A percentile compares a stretch with the other conserved stretches of the same genome.
Evolutionary conservation across 1,140 invertebrate genomes (phyloP).

Genomic region (Heliconius nattereri): DNA sequence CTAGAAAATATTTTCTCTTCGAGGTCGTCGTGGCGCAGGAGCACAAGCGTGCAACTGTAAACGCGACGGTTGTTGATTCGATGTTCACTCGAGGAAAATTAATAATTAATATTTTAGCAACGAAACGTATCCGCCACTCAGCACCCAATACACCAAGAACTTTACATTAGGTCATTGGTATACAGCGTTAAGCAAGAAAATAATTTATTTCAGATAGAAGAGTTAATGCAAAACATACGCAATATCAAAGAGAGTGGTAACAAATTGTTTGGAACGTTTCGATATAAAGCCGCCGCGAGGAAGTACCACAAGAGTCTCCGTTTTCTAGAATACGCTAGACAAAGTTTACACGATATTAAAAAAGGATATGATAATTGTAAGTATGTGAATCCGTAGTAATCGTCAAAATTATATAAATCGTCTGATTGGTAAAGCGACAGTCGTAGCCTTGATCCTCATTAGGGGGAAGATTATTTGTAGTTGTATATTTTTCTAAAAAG

Average conservation of each 20-base stretch:
- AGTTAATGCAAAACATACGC: constrained; percentile 47
- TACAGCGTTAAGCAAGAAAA: too few relatives aligned
- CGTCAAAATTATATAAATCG: too few relatives aligned
- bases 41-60: too few relatives aligned
- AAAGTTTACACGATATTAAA: constrained; percentile 26
- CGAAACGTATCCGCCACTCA: too few relatives aligned
- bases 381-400: constrained; percentile 16
- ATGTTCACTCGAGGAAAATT: too few relatives aligned
- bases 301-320: constrained; percentile 66
- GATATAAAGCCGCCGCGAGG: constrained; percentile 52
- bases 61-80: too few relatives aligned
- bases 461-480: background rate
- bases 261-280: constrained; percentile 41
- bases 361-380: constrained; percentile 43
- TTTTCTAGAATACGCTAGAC: constrained; percentile 44
- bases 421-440: background rate
- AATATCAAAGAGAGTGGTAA: constrained; percentile 61
- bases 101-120: too few relatives aligned
- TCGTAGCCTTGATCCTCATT: background rate
- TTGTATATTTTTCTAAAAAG: too few relatives aligned
- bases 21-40: too few relatives aligned
- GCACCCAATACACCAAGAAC: too few relatives aligned
- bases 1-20: too few relatives aligned
- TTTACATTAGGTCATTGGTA: too few relatives aligned
- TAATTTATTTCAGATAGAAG: constrained; percentile 48